A percentile compares a stretch with the other conserved stretches of the same genome.
These are phyloP conservation scores for Drosophila setosimentum DNA, from an alignment of 2,888 invertebrate species.

Conservation along the genomic window DNA sequence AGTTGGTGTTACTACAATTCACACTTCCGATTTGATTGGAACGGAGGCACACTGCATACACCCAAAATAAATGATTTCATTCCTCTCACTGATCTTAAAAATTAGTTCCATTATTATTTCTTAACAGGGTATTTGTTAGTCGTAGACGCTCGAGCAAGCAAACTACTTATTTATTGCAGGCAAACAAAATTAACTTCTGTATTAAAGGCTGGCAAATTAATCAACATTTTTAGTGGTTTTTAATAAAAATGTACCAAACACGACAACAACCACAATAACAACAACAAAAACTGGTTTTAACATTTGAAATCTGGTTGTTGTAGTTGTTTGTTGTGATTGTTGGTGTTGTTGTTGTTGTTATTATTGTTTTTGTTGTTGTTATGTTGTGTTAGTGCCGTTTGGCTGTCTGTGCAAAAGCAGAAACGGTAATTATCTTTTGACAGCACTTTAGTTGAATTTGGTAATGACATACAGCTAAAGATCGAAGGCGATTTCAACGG, in stretches of 20 bases:
- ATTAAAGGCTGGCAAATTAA: slow-evolving; percentile 45
- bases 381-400: slow-evolving; percentile 54
- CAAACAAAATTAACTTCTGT: slow-evolving; percentile 24
- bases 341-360: slow-evolving; percentile 5
- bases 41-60: too few species aligned
- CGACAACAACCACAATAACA: slow-evolving; percentile 7
- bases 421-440: slow-evolving; percentile 79
- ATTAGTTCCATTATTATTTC: too few species aligned
- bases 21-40: neutral
- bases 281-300: slow-evolving; percentile 59
- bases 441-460: slow-evolving; percentile 77
- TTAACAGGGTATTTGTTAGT: neutral
- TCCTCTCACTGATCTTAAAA: neutral
- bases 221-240: slow-evolving; percentile 44
- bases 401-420: slow-evolving; percentile 50
- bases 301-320: slow-evolving; percentile 12
- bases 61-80: neutral
- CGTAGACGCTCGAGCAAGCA: neutral
- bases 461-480: slow-evolving; percentile 67
- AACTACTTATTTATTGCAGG: neutral
- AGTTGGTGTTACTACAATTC: neutral
- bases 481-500: slow-evolving; percentile 55
- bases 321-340: slow-evolving; percentile 2
- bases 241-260: slow-evolving; percentile 38
- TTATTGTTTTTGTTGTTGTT: slow-evolving; percentile 10